A percentile compares a stretch with the other conserved stretches of the same genome.
Evolutionary conservation across 2,113 vertebrate species (phyloP).

Genomic region (Corythaixoides concolor): DNA sequence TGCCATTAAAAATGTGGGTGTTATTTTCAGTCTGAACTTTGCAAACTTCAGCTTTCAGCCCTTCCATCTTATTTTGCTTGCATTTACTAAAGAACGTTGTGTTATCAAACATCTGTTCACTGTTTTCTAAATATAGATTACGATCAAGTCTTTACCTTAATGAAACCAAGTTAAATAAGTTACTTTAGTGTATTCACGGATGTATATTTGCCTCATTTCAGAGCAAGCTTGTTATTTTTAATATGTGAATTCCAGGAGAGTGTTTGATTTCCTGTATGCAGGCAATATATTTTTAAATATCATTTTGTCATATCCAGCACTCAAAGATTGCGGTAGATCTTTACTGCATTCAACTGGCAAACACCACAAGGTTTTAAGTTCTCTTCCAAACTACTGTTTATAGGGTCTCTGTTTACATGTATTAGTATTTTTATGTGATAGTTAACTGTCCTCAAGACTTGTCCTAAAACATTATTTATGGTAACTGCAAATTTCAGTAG

Average conservation of each 20-base stretch:
- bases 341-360: background rate
- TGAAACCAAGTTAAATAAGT: background rate
- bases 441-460: background rate
- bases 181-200: background rate
- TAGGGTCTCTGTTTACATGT: background rate
- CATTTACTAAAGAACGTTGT: background rate
- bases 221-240: background rate
- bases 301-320: background rate
- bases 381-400: background rate
- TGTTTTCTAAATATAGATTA: background rate
- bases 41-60: constrained; percentile 20
- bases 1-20: background rate
- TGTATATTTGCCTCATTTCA: background rate
- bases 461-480: background rate
- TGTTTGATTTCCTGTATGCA: background rate
- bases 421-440: background rate
- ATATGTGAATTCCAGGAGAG: background rate
- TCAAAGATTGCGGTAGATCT: background rate
- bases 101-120: constrained; percentile 35
- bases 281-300: background rate
- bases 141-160: background rate
- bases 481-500: background rate
- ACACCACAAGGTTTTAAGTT: background rate
- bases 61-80: background rate
- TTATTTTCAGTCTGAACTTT: constrained; percentile 37